Conservation (phyloP, 2,888 invertebrate species). For the Xestia rhomboidea region DNA sequence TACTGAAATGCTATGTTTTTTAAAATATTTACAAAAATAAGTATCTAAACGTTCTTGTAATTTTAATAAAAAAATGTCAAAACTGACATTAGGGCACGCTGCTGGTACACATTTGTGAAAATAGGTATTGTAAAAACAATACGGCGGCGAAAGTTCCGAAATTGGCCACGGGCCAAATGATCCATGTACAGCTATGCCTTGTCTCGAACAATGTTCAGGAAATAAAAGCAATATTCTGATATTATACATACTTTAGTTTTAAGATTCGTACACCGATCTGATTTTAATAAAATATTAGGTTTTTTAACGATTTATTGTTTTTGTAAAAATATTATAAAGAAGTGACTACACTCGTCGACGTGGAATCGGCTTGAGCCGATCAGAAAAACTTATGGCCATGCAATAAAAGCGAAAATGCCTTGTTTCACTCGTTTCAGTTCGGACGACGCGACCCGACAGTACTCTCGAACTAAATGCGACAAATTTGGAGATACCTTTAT, state of each 20-base stretch:
- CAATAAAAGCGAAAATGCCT: neutral
- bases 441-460: too few relatives aligned
- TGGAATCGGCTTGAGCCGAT: neutral
- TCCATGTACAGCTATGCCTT: neutral
- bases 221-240: slow-evolving; percentile 27
- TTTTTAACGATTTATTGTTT: slow-evolving; percentile 2
- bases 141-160: neutral
- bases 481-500: too few relatives aligned
- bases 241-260: slow-evolving; percentile 1
- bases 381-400: neutral
- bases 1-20: neutral
- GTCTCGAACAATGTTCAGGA: neutral
- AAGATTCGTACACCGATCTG: slow-evolving; percentile 34
- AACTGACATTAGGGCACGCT: neutral
- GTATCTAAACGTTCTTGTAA: neutral
- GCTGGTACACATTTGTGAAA: neutral
- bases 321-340: neutral
- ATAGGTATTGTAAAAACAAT: neutral
- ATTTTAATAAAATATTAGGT: slow-evolving; percentile 4
- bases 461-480: too few relatives aligned
- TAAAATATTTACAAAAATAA: neutral
- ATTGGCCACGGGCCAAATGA: neutral
- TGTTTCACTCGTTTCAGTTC: too few relatives aligned
- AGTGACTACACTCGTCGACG: neutral
- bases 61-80: neutral